phyloP scores from a whole-genome alignment of 2,888 invertebrate species.

The Pelosia muscerda region DNA sequence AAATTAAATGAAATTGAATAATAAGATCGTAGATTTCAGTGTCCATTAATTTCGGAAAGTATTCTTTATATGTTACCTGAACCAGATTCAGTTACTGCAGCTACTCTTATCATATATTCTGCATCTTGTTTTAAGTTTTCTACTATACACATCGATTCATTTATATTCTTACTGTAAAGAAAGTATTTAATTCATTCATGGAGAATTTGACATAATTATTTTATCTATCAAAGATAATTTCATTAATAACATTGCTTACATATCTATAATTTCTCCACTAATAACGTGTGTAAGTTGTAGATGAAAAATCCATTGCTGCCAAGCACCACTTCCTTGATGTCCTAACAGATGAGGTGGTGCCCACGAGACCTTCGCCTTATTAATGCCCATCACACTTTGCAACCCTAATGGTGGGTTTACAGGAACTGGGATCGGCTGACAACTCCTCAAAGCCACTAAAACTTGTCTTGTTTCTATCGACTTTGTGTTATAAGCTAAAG shows the following conservation, averaged over 20 bases:
- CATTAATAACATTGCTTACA: conserved; percentile 58
- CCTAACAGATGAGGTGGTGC: conserved; percentile 91
- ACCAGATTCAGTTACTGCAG: conserved; percentile 92
- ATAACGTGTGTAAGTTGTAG: conserved; percentile 88
- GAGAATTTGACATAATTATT: background rate
- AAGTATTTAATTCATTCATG: conserved; percentile 5
- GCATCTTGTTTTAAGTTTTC: conserved; percentile 91
- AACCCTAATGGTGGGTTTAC: conserved; percentile 92
- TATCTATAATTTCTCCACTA: conserved; percentile 68
- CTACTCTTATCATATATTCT: conserved; percentile 92
- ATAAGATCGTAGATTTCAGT: background rate
- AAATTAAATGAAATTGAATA: no score
- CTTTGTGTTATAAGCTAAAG: conserved; percentile 80
- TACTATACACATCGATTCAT: conserved; percentile 88
- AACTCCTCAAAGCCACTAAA: conserved; percentile 88
- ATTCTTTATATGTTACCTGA: conserved; percentile 68
- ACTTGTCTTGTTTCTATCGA: conserved; percentile 74
- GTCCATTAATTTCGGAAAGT: background rate
- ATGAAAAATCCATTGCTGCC: conserved; percentile 93
- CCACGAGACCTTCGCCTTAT: conserved; percentile 93
- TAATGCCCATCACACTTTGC: conserved; percentile 93
- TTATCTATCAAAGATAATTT: background rate
- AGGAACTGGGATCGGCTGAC: conserved; percentile 93
- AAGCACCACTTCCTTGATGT: conserved; percentile 90
- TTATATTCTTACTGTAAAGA: conserved; percentile 76